A percentile compares a stretch with the other conserved stretches of the same genome.
Conservation (phyloP, 2,797 vertebrate species). For the Lepilemur septentrionalis region DNA sequence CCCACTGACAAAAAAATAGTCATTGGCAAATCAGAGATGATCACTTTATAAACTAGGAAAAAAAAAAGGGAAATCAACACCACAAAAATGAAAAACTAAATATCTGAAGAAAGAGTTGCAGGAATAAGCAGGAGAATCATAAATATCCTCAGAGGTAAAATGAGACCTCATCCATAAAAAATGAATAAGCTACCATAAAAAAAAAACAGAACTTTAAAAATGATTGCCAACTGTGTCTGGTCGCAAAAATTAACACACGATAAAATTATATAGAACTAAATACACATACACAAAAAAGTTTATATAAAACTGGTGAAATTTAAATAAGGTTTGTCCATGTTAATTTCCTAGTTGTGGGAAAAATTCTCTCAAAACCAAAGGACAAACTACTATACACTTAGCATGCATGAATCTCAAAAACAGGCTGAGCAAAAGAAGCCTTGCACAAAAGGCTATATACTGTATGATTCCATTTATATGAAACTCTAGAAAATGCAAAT, state of each 20-base stretch:
- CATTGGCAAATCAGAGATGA: neutral
- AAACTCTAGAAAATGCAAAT: neutral
- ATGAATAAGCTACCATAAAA: neutral
- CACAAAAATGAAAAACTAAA: slow-evolving; percentile 1
- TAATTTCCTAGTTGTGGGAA: neutral
- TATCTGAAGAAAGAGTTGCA: neutral
- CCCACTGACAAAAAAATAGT: neutral
- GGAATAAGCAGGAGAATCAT: neutral
- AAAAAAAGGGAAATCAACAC: neutral
- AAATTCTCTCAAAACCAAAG: neutral
- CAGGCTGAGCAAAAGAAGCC: neutral
- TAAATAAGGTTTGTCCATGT: neutral
- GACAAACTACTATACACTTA: neutral
- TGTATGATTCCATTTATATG: neutral
- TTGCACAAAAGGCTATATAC: neutral
- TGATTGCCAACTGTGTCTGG: neutral
- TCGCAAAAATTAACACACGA: neutral
- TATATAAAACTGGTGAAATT: neutral
- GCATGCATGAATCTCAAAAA: neutral
- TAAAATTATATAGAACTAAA: slow-evolving; percentile 31
- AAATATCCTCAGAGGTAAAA: neutral
- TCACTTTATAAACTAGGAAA: neutral
- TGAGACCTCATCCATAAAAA: neutral
- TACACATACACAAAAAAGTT: neutral
- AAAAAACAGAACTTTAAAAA: neutral